Base-by-base conservation (phyloP, 2,113 vertebrate species). In the Ophthalmotilapia sp. region DNA sequence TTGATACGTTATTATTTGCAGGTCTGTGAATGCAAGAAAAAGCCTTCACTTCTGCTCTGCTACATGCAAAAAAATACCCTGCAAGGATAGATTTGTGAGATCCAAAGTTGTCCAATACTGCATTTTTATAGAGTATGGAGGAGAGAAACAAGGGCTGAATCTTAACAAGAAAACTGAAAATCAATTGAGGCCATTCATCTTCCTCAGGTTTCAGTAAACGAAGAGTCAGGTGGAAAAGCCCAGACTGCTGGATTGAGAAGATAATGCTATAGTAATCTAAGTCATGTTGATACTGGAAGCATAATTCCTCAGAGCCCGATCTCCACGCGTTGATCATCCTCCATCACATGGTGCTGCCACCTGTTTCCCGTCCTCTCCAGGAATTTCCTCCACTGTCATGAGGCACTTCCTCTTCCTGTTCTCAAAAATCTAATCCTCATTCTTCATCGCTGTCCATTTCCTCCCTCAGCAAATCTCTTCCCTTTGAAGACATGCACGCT, bases 321-420 rank as follows among this genome's bases (percentile, higher is more conserved):
- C 83, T 80, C 55, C 56, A 86, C 9, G 36, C 73, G 81, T 51
- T 75, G 51, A 85, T 84, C 65, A 33, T 54, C 45, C 55, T 86
- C 7, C 14, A 84, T 83, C 31, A 79, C 42, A 49, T 80, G 85
- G 45, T 23, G 3, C 56, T 6, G 11, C 85, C 91, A 90, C 90
- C 91, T 89, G 90, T 91, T 93, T 92, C 88, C 45, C 7, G 38
- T 86, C 80, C 83, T 92, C 73, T 53, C 33, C 86, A 90, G 68
- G 75, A 85, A 83, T 80, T 93, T 93, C 92, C 92, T 88, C 21
- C 79, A 68, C 33, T 82, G 81, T 86, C 38, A 29, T 68, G 9
- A 29, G 45, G 26, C 4, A 81, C 86, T 89, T 93, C 92, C 92
- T 77, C 73, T 92, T 92, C 89, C 88, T 85, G 77, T 75, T 84